Base-by-base conservation (phyloP, 1,140 invertebrate genomes). In the Drosophila elegans region DNA sequence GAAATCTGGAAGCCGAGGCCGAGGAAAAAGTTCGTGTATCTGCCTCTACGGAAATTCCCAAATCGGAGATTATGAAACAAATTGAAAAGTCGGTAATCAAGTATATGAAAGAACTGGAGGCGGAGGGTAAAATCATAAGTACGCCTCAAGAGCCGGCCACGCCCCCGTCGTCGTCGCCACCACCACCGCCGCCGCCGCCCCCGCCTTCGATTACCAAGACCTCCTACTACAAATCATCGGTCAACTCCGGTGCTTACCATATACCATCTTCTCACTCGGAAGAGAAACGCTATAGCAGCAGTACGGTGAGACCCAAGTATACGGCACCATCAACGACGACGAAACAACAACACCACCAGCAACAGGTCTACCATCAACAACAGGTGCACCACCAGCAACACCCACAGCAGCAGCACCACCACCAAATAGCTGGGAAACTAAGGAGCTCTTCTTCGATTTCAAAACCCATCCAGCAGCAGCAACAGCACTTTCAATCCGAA, bases 71-170 rank as follows among this genome's bases (percentile, higher is more conserved):
- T 4, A 89, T 92, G 80, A 92, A 92, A 21, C 90, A 92, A 45
- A 92, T 92, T 32, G 91, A 92, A 34, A 82, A 92, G 52, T 91
- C 90, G 0, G 91, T 92, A 0, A 89, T 91, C 41, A 91, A 91
- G 46, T 92, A 92, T 36, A 92, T 92, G 89, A 91, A 91, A n/a
- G 89, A 91, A 21, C 60, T 92, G 39, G 90, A 92, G 53, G 83
- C 88, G 0, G 91, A 91, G 59, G 91, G 91, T 11, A 92, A 92
- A 29, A 91, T 92, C 1, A 60, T 91, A 1, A 80, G 91, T 21
- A 79, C 91, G 1, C 80, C 85, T 1, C 84, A 89, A 10, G 85
- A 89, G 42, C 59, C 63, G 29, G 42, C 34, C 6, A 36, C 67
- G 1, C 57, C 29, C 1, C 34, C 57, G 7, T 34, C 78, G 2